These are phyloP conservation scores for Tachystola acroxantha DNA, from an alignment of 2,888 invertebrate genomes.

Conservation along the genomic window DNA sequence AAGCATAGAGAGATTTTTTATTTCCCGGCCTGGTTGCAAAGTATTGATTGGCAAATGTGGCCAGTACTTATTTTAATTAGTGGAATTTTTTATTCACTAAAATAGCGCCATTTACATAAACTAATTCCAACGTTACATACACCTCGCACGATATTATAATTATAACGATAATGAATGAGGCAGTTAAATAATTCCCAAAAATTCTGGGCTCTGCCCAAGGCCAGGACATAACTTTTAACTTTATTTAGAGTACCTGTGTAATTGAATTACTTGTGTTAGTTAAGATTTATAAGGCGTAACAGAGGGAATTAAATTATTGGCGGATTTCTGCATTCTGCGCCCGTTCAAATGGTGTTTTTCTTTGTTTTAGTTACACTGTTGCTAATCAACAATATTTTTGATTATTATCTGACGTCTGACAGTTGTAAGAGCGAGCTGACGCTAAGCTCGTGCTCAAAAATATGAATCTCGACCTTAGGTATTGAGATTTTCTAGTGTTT, in stretches of 20 bases:
- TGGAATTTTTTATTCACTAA: slow-evolving; percentile 35
- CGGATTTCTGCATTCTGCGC: slow-evolving; percentile 3
- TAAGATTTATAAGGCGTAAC: slow-evolving; percentile 60
- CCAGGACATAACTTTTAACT: slow-evolving; percentile 34
- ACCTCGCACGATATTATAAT: slow-evolving; percentile 21
- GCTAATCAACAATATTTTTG: too few species aligned
- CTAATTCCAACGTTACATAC: slow-evolving; percentile 27
- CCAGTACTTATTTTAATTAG: slow-evolving; percentile 11
- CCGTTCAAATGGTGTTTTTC: not conserved
- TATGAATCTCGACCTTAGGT: too few species aligned
- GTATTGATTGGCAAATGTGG: slow-evolving; percentile 1
- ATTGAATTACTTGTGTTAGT: slow-evolving; percentile 44
- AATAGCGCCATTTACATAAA: slow-evolving; percentile 26
- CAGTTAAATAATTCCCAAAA: slow-evolving; percentile 25
- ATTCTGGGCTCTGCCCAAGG: slow-evolving; percentile 36
- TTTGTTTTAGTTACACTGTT: too few species aligned
- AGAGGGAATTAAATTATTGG: slow-evolving; percentile 24
- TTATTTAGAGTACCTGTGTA: slow-evolving; percentile 24
- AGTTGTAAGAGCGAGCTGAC: too few species aligned
- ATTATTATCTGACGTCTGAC: too few species aligned
- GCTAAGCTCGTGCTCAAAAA: too few species aligned
- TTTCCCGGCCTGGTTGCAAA: too few species aligned
- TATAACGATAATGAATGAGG: slow-evolving; percentile 24
- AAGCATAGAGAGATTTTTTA: not conserved
- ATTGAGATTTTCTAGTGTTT: too few species aligned